Evolutionary conservation across 1,140 invertebrate genomes (phyloP), one percentile per base, ranked within the genome.

Genomic region (Brachionus asplanchnoidis): DNA sequence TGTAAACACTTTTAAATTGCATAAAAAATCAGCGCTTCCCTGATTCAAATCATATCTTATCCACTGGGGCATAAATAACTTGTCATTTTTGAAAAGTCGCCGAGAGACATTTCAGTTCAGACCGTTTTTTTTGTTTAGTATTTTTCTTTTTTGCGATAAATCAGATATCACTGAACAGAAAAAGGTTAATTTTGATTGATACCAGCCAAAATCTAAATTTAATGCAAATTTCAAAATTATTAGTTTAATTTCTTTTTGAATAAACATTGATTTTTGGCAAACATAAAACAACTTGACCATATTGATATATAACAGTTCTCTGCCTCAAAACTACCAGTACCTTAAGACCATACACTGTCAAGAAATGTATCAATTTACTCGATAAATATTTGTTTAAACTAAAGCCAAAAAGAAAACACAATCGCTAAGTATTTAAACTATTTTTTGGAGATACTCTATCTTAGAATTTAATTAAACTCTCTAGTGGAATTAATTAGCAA

Each of bases 161-260:
- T 60, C 53, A 60, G 53, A 60, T 60, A 60, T 23, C n/a, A 60
- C 53, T 60, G 66, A 68, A 40, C 12, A 32, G 14, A 68, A 32
- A 68, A 68, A 68, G 66, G 66, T 68, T 68, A 68, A 68, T 68
- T 68, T 68, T 68, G 60, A 68, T 68, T 68, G 26, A 68, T 68
- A 68, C 32, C 66, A 68, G 26, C 26, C 28, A 68, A 68, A 32
- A 68, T 68, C 66, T 32, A 68, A 32, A 68, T 36, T 68, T 32
- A 68, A 68, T 68, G 66, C 66, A 68, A 68, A 68, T 68, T 68
- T 68, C 66, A 68, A 68, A 68, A 68, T 66, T 66, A 66, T 66
- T 66, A 68, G 28, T 28, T 68, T 66, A 66, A 68, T 68, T 68
- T 68, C 17, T 60, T 60, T 60, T 60, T 60, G n/a, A 23, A 60